Evolutionary conservation across 2,797 vertebrate species (phyloP), one percentile per base, ranked within the genome.

Genomic region (Enteromius mattozi): DNA sequence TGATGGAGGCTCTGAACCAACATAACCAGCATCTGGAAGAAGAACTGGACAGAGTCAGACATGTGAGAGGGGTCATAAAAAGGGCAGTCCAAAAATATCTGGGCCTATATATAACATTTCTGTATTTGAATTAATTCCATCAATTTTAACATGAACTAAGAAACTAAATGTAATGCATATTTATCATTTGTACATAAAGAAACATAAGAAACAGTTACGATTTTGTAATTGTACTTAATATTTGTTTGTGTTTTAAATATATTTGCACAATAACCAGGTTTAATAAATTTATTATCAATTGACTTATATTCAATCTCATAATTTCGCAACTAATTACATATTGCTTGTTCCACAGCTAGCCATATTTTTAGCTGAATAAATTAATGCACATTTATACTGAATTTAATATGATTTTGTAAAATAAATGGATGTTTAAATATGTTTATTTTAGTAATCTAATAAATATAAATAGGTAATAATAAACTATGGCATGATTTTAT

Each of bases 1-100:
- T 94, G 86, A 91, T 98, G 90, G 93, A 93, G 45, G 90, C 89
- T 0, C 90, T 97, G 81, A 94, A 77, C 69, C 86, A 88, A 63
- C 93, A 93, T 80, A 96, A 96, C 84, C 71, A 93, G 14, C 89
- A 78, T 51, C 91, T 97, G 49, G 92, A 95, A 91, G 84, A 74
- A 24, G 92, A 84, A 4, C 89, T 97, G 35, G 90, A 91, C 33
- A 92, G 92, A 89, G 91, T 96, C 84, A 89, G 89, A 88, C 59
- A 87, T 14, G 89, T 88, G 56, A 90, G 89, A 77, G 12, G 33
- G 3, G 0, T 7, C 17, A 61, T 13, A 21, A 47, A 1, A 12
- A 54, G 7, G 42, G 8, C 21, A 14, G 24, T 14, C 59, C 24
- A 63, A 59, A 59, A 24, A 24, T 59, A 33, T 19, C 24, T 45